Base-by-base conservation (phyloP, 2,797 vertebrate species). In the Cygnus olor region DNA sequence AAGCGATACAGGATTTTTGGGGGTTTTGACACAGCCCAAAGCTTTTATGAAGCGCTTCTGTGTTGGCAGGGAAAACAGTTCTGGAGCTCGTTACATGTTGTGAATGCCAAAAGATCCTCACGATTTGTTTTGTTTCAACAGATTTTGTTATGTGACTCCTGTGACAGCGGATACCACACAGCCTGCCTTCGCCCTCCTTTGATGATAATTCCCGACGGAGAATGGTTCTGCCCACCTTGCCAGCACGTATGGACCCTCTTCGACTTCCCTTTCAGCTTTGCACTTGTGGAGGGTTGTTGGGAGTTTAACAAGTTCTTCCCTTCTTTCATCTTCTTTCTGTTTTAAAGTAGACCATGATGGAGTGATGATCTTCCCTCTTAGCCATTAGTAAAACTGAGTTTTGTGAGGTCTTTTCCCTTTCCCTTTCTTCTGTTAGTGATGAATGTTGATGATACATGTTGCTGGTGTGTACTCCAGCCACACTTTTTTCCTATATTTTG, bases 141-240 rank as follows among this genome's bases (percentile, higher is more conserved):
- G 99, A 99, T 99, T 96, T 98, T 99, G 95, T 97, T 99, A 88
- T 99, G 99, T 66, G 99, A 99, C 97, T 98, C 98, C 0, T 99
- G 99, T 90, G 99, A 99, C 95, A 99, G 98, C 1, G 99, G 99
- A 2, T 99, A 99, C 96, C 99, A 99, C 96, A 99, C 99, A 0
- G 99, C 99, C 87, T 99, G 99, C 85, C 98, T 99, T 80, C 98
- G 99, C 11, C 99, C 99, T 20, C 99, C 99, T 0, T 97, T 99
- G 95, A 99, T 99, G 99, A 96, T 99, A 91, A 99, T 99, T 88
- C 99, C 99, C 1, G 99, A 99, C 3, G 99, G 99, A 97, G 98
- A 99, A 91, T 99, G 99, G 99, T 99, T 99, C 98, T 99, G 99
- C 94, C 99, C 99, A 0, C 99, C 99, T 49, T 99, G 99, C 96